A percentile compares a stretch with the other conserved stretches of the same genome.
These are phyloP conservation scores for Ptychochromis oligacanthus DNA, from an alignment of 2,113 vertebrate species.

Conservation along the genomic window DNA sequence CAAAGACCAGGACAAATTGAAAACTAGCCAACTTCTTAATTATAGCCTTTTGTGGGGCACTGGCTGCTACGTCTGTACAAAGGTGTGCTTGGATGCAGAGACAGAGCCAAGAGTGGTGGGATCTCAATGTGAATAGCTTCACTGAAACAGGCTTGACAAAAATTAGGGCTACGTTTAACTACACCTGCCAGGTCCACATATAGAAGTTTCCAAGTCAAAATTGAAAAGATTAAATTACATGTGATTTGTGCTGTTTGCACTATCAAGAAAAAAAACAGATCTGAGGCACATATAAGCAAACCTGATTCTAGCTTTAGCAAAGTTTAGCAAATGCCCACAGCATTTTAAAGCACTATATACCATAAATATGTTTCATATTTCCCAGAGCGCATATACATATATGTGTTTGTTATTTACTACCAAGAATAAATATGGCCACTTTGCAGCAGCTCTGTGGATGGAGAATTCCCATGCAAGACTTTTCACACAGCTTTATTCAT, in stretches of 20 bases:
- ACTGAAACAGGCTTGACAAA: neutral
- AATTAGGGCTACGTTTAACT: neutral
- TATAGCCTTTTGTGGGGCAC: neutral
- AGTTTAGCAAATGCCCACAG: neutral
- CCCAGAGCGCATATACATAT: no score
- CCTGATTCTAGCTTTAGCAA: no score
- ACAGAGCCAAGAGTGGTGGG: neutral
- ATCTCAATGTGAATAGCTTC: neutral
- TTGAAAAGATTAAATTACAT: no score
- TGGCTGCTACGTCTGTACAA: neutral
- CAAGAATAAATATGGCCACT: slow-evolving; percentile 5
- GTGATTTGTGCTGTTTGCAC: neutral
- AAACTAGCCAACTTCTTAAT: slow-evolving; percentile 6
- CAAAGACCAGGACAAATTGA: neutral
- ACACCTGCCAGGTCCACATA: no score
- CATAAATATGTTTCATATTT: no score
- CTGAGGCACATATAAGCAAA: no score
- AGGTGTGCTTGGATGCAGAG: neutral
- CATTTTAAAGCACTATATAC: no score
- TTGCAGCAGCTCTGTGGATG: slow-evolving; percentile 30
- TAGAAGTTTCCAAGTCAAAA: no score
- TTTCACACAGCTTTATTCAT: slow-evolving; percentile 34
- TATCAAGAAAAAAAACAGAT: no score
- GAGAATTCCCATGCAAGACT: slow-evolving; percentile 20
- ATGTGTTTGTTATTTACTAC: no score